Conservation (phyloP, 2,888 invertebrate genomes). For the Dorcus parallelipipedus region DNA sequence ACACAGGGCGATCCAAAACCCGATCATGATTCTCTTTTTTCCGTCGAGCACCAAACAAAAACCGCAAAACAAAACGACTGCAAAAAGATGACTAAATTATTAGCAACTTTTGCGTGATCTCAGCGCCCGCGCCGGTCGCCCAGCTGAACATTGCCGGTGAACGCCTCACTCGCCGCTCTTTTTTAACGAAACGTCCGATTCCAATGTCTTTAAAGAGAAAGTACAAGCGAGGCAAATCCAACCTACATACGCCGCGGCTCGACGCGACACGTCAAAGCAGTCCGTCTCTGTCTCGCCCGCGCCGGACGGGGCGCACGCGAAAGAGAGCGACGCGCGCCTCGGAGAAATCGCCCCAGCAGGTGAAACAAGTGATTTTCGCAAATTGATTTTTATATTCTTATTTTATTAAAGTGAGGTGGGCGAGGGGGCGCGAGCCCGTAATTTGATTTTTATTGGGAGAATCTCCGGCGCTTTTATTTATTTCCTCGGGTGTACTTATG, state of each 20-base stretch:
- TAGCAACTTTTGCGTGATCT: conserved; percentile 2
- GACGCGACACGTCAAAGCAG: not conserved
- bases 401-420: not conserved
- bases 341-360: not conserved
- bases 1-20: conserved; percentile 1
- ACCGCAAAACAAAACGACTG: not conserved
- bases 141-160: not conserved
- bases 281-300: not conserved
- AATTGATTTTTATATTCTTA: conserved; percentile 4
- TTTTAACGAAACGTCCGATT: conserved; percentile 10
- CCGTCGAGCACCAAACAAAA: not conserved
- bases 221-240: conserved; percentile 13
- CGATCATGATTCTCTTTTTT: not conserved
- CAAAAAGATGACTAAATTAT: not conserved
- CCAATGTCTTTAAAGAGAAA: conserved; percentile 11
- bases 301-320: not conserved
- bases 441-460: not conserved
- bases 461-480: too few species aligned
- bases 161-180: not conserved
- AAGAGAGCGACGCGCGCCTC: not conserved
- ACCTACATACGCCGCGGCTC: conserved; percentile 11
- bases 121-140: not conserved
- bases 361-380: conserved; percentile 3
- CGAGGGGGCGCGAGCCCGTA: not conserved
- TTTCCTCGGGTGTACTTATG: too few species aligned